Percentiles rank a stretch among this genome's conserved stretches.
phyloP scores from a whole-genome alignment of 2,113 vertebrate genomes.

The Anolis sagrei region DNA sequence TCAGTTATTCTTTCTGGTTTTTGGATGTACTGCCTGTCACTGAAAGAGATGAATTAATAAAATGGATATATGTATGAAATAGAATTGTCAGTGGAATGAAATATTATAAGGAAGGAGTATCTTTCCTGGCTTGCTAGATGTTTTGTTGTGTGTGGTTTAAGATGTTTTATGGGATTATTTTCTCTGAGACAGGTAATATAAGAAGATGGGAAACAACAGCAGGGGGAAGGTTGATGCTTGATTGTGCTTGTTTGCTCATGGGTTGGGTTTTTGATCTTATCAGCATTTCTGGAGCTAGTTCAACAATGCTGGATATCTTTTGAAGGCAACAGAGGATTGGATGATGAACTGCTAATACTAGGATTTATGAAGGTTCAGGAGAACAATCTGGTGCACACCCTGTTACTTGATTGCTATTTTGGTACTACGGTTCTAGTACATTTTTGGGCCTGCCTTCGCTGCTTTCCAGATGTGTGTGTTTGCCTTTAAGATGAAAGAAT shows the following conservation, averaged over 20 bases:
- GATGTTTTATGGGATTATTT: not conserved
- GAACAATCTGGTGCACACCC: not conserved
- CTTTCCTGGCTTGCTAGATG: not conserved
- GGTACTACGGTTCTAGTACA: constrained; percentile 11
- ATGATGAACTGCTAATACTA: not conserved
- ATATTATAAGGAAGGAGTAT: not conserved
- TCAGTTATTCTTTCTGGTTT: not conserved
- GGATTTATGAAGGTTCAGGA: not conserved
- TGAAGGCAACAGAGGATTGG: not conserved
- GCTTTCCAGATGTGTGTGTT: not conserved
- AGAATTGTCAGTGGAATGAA: not conserved
- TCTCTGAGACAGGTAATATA: not conserved
- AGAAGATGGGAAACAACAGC: not conserved
- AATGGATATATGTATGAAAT: not conserved
- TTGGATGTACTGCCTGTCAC: not conserved
- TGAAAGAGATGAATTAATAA: not conserved
- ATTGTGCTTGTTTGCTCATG: not conserved
- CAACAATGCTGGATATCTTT: not conserved
- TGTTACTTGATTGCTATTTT: not conserved
- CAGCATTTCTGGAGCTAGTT: not conserved
- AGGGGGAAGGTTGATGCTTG: not conserved
- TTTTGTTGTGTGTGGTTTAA: not conserved
- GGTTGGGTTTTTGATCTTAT: not conserved
- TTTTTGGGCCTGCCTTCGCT: not conserved
- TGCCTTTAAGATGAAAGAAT: not conserved